Evolutionary conservation across 2,113 vertebrate species (phyloP).

Genomic region (Hemiprocne comata): DNA sequence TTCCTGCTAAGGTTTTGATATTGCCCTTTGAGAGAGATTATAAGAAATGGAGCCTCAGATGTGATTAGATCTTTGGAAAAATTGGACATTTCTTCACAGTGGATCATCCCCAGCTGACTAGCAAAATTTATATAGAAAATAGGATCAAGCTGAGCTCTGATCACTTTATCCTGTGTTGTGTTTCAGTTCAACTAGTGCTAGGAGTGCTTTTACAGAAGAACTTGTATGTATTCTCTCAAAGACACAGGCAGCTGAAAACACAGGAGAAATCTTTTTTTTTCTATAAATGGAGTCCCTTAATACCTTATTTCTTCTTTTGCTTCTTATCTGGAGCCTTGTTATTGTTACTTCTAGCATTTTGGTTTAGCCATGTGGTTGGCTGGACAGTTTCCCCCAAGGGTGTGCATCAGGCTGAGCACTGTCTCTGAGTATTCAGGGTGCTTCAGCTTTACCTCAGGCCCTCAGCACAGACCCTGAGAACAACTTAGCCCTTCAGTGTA

Average conservation of each 20-base stretch:
- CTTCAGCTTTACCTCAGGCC: neutral
- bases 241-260: conserved; percentile 35
- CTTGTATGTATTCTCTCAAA: conserved; percentile 26
- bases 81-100: conserved; percentile 18
- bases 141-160: conserved; percentile 63
- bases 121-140: conserved; percentile 54
- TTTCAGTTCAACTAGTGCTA: conserved; percentile 5
- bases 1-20: conserved; percentile 36
- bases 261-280: neutral
- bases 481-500: fast-evolving
- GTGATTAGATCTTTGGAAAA: conserved; percentile 52
- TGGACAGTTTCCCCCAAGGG: neutral
- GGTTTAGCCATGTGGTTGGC: neutral
- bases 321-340: neutral
- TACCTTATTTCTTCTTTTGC: neutral
- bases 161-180: conserved; percentile 33
- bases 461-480: neutral
- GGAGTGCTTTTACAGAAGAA: conserved; percentile 21
- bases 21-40: conserved; percentile 1
- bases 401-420: fast-evolving
- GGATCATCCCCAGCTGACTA: neutral
- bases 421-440: neutral
- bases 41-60: conserved; percentile 15
- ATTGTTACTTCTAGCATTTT: neutral
- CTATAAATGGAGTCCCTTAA: neutral